Conservation (phyloP, 2,888 invertebrate species). For the Parthenolecanium corni region DNA sequence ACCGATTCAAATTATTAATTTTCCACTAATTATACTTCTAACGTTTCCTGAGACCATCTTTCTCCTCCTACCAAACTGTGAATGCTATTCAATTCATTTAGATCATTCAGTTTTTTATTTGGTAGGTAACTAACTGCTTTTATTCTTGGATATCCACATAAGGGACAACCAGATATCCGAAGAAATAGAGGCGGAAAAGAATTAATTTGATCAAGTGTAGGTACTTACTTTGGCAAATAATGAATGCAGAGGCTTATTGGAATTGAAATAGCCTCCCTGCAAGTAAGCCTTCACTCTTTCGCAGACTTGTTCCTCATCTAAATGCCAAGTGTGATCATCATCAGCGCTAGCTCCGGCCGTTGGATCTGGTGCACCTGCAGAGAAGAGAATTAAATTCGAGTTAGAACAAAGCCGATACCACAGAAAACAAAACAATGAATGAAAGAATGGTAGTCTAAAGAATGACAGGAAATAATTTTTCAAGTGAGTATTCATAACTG, state of each 20-base stretch:
- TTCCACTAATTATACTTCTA: too few relatives aligned
- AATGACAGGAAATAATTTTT: neutral
- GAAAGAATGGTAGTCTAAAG: neutral
- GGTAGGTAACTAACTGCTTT: too few relatives aligned
- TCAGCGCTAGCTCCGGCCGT: slow-evolving; percentile 75
- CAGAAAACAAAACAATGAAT: neutral
- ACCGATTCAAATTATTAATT: too few relatives aligned
- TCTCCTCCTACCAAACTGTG: too few relatives aligned
- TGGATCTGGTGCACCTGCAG: slow-evolving; percentile 66
- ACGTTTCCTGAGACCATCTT: too few relatives aligned
- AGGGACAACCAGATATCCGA: too few relatives aligned
- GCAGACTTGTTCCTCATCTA: slow-evolving; percentile 76
- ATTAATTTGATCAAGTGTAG: too few relatives aligned
- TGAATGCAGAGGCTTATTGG: slow-evolving; percentile 70
- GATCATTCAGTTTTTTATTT: too few relatives aligned
- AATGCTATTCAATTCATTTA: too few relatives aligned
- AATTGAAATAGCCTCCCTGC: slow-evolving; percentile 72
- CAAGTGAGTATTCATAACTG: neutral
- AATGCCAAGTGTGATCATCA: slow-evolving; percentile 75
- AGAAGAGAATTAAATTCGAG: neutral
- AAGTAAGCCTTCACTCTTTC: slow-evolving; percentile 73
- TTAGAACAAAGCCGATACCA: neutral
- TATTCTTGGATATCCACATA: too few relatives aligned
- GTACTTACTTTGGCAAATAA: slow-evolving; percentile 65
- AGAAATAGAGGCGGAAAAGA: too few relatives aligned